phyloP scores from a whole-genome alignment of 2,113 vertebrate species.

The Leiothrix lutea region DNA sequence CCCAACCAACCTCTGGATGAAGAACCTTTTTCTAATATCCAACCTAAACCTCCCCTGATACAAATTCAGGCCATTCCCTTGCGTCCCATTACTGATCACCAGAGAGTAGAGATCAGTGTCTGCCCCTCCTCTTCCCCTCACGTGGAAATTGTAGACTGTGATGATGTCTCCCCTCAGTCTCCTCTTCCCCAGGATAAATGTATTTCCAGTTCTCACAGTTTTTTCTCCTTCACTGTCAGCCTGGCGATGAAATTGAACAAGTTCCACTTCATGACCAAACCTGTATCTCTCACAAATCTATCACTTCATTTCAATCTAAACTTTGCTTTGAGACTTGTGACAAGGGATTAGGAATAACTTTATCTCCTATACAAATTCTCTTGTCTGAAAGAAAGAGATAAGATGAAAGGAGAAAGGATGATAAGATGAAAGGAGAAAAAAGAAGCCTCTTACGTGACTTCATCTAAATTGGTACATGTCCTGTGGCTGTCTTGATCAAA shows the following conservation, averaged over 20 bases:
- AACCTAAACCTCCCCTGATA: not conserved
- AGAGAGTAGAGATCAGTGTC: not conserved
- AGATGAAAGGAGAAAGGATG: not conserved
- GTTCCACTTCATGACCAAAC: not conserved
- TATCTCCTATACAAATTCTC: not conserved
- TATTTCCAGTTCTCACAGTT: not conserved
- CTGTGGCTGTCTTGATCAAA: not conserved
- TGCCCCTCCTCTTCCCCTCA: not conserved
- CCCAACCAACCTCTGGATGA: accelerated
- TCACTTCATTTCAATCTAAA: not conserved
- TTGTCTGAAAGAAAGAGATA: not conserved
- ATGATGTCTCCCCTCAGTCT: not conserved
- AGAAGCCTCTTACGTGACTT: not conserved
- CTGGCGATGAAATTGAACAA: not conserved
- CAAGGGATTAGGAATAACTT: not conserved
- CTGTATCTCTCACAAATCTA: not conserved
- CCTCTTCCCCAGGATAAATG: not conserved
- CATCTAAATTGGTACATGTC: not conserved
- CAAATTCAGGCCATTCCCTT: not conserved
- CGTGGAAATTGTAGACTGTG: accelerated
- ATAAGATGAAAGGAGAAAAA: not conserved
- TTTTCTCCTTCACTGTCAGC: not conserved
- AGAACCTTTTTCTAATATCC: accelerated
- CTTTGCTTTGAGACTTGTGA: not conserved
- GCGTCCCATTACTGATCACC: not conserved